Conservation (phyloP, 2,797 vertebrate species). For the Channa striata region DNA sequence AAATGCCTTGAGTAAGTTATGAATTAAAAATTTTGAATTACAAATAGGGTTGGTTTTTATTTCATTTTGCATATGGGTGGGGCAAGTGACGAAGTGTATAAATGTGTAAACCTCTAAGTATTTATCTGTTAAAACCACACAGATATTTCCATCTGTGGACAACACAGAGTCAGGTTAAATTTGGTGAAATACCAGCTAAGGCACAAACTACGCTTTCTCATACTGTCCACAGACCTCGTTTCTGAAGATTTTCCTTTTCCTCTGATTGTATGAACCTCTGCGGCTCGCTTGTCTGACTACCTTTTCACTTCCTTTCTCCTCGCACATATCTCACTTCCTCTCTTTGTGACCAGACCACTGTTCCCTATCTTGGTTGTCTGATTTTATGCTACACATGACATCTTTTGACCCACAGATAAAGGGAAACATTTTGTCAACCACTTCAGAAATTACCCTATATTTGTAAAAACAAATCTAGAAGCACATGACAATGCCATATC, state of each 20-base stretch:
- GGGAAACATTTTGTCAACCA: neutral
- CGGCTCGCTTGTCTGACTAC: conserved; percentile 49
- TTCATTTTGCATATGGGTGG: neutral
- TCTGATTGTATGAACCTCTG: conserved; percentile 66
- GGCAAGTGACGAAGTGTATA: neutral
- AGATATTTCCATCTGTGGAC: conserved; percentile 24
- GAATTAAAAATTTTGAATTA: neutral
- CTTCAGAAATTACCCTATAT: neutral
- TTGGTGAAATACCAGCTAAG: neutral
- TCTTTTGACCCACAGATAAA: conserved; percentile 15
- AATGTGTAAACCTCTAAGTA: neutral
- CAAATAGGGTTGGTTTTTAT: neutral
- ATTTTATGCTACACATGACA: conserved; percentile 18
- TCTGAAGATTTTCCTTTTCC: conserved; percentile 51
- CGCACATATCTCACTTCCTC: conserved; percentile 68
- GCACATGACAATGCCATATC: neutral
- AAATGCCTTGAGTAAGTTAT: neutral
- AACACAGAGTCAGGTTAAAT: neutral
- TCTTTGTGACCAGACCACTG: conserved; percentile 69
- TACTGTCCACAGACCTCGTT: conserved; percentile 14
- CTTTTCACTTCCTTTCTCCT: conserved; percentile 67
- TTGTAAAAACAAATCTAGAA: conserved; percentile 19
- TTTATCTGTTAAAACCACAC: neutral
- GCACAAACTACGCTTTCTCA: conserved; percentile 15
- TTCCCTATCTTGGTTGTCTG: conserved; percentile 39